A percentile compares a stretch with the other conserved stretches of the same genome.
These are phyloP conservation scores for Tolmerus cingulatus DNA, from an alignment of 2,888 invertebrate genomes.

Conservation along the genomic window DNA sequence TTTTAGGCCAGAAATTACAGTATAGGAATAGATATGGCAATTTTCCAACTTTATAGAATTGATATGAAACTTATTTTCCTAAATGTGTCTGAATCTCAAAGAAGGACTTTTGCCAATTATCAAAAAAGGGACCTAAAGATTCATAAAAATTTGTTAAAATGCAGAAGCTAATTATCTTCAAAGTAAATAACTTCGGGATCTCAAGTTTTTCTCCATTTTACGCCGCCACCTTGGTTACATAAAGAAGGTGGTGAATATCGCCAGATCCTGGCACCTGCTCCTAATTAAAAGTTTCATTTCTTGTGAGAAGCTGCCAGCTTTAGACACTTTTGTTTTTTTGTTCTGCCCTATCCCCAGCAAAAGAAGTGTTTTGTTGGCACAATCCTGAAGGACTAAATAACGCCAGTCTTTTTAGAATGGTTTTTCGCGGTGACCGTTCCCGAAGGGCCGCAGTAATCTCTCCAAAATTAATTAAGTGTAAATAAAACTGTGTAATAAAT, in stretches of 20 bases:
- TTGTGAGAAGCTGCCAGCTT: not conserved
- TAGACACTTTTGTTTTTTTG: not conserved
- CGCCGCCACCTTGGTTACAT: not conserved
- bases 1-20: not conserved
- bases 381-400: not conserved
- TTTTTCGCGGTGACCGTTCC: not conserved
- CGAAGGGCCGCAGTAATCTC: not conserved
- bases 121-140: not conserved
- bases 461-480: not conserved
- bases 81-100: not conserved
- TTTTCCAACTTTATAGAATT: not conserved
- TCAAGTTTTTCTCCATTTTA: not conserved
- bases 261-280: not conserved
- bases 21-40: not conserved
- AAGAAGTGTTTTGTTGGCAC: not conserved
- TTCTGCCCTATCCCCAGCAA: not conserved
- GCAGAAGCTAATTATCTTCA: not conserved
- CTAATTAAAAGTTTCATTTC: not conserved
- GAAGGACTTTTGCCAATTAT: not conserved
- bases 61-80: not conserved
- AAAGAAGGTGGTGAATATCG: not conserved
- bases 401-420: not conserved
- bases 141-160: not conserved
- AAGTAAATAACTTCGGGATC: not conserved
- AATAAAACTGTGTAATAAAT: not conserved